These are phyloP conservation scores for Caenorhabditis panamensis DNA, from an alignment of 2,888 invertebrate species.

Conservation along the genomic window DNA sequence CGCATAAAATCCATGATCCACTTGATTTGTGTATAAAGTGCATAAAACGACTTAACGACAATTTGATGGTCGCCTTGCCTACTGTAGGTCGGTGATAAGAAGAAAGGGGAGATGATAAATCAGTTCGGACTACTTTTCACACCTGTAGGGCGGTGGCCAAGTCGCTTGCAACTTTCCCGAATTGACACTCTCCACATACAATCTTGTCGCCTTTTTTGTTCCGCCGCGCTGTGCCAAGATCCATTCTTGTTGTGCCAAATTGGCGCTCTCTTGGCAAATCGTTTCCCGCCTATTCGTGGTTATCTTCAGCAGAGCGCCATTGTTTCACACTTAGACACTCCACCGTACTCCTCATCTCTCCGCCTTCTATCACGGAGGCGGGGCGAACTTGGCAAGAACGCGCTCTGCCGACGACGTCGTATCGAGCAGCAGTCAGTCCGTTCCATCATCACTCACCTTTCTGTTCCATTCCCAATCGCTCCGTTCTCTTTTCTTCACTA, in stretches of 20 bases:
- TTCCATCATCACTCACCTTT: neutral
- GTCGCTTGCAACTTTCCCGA: too few species aligned
- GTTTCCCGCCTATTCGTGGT: neutral
- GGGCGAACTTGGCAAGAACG: neutral
- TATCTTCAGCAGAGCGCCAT: neutral
- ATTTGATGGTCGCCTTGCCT: constrained; percentile 9
- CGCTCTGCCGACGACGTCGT: neutral
- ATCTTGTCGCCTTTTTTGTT: too few species aligned
- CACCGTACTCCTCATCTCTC: neutral
- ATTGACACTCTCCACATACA: neutral
- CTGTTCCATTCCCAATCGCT: neutral
- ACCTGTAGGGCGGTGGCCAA: neutral
- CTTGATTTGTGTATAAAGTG: constrained; percentile 23
- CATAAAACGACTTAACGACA: constrained; percentile 39
- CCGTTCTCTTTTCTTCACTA: neutral
- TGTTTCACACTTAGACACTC: constrained; percentile 2
- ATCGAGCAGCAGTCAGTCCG: neutral
- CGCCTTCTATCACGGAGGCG: neutral
- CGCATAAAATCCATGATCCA: neutral
- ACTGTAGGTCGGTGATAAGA: neutral
- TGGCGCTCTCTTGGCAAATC: too few species aligned
- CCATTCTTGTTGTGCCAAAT: too few species aligned
- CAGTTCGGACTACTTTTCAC: neutral
- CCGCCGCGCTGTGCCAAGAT: too few species aligned
- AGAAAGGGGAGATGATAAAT: neutral